Conservation (phyloP, 2,888 invertebrate genomes). For the Pristionchus maxplancki region DNA sequence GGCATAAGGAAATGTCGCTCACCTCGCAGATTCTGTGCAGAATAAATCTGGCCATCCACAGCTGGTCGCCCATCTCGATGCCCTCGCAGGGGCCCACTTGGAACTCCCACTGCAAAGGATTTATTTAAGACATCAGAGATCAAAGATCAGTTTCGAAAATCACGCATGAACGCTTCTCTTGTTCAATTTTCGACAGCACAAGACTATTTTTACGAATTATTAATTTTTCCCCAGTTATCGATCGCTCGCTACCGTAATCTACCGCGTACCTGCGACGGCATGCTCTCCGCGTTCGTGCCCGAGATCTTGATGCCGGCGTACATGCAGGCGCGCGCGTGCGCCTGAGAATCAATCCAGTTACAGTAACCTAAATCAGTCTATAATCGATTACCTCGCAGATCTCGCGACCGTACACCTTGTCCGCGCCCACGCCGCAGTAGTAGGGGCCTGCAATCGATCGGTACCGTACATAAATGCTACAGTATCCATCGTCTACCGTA, state of each 20-base stretch:
- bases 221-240: background rate
- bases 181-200: too few species aligned
- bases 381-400: conserved; percentile 84
- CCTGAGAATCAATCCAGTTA: conserved; percentile 82
- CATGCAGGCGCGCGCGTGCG: conserved; percentile 92
- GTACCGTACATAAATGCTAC: background rate
- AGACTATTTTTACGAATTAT: background rate
- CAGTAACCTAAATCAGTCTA: background rate
- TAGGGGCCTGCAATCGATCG: conserved; percentile 86
- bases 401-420: conserved; percentile 94
- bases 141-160: background rate
- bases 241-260: background rate
- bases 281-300: conserved; percentile 95
- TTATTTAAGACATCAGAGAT: background rate
- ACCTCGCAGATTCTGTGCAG: too few species aligned
- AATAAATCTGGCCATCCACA: conserved; percentile 78
- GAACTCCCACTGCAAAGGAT: conserved; percentile 76
- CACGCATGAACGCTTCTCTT: too few species aligned
- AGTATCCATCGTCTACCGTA: background rate
- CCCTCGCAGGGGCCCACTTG: conserved; percentile 81
- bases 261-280: conserved; percentile 83
- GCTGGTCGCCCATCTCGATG: conserved; percentile 80
- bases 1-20: too few species aligned
- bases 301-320: conserved; percentile 88
- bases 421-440: conserved; percentile 96